phyloP scores from a whole-genome alignment of 2,113 vertebrate genomes.

The Menura novaehollandiae region DNA sequence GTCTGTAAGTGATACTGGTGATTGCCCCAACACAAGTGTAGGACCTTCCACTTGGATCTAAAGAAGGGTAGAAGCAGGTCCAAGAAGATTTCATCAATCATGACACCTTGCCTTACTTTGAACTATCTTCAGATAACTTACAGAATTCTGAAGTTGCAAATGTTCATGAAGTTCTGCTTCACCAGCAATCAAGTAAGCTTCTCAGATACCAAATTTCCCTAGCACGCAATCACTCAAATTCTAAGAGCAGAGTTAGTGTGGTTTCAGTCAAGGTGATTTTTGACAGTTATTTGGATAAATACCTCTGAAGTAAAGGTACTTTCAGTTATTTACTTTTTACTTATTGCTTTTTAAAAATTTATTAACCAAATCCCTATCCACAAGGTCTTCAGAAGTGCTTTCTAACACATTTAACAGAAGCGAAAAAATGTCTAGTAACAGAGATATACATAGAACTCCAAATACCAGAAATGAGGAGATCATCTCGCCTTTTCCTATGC shows the following conservation, averaged over 20 bases:
- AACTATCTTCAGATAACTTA: neutral
- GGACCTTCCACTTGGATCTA: neutral
- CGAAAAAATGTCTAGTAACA: neutral
- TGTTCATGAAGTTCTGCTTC: neutral
- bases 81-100: neutral
- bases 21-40: rapidly evolving
- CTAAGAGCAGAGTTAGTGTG: neutral
- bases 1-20: neutral
- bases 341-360: neutral
- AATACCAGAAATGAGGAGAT: neutral
- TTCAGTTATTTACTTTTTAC: neutral
- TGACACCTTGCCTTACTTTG: neutral
- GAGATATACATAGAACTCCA: neutral
- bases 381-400: neutral
- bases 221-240: neutral
- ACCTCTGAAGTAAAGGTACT: neutral
- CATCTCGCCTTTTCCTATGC: neutral
- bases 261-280: neutral
- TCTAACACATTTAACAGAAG: neutral
- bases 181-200: neutral
- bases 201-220: neutral
- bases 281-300: neutral
- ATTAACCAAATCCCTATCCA: neutral
- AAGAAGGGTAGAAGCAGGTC: neutral
- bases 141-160: neutral